Evolutionary conservation across 2,113 vertebrate genomes (phyloP).

Genomic region (Mirounga angustirostris): DNA sequence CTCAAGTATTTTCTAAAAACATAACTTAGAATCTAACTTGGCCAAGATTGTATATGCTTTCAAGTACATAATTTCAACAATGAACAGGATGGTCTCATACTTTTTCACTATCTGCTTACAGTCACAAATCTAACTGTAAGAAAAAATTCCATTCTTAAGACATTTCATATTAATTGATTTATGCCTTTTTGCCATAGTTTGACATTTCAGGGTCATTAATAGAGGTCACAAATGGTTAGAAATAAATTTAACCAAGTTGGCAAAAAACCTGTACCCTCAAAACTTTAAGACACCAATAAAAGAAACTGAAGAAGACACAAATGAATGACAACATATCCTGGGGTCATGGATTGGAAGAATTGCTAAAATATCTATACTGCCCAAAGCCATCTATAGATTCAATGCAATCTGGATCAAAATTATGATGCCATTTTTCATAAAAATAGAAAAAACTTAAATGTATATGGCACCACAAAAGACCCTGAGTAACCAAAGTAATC

Average conservation of each 20-base stretch:
- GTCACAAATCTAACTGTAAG: neutral
- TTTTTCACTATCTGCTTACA: neutral
- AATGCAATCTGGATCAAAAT: neutral
- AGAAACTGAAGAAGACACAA: neutral
- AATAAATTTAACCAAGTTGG: neutral
- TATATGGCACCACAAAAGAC: neutral
- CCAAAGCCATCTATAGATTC: neutral
- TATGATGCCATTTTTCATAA: neutral
- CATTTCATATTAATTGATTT: neutral
- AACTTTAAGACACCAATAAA: neutral
- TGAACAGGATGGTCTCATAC: neutral
- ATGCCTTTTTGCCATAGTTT: neutral
- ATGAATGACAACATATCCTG: neutral
- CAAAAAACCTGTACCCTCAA: neutral
- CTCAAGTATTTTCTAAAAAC: slow-evolving; percentile 50
- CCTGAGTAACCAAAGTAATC: neutral
- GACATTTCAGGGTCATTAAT: neutral
- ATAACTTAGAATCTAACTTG: neutral
- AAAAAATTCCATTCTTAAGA: neutral
- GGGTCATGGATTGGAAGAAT: neutral
- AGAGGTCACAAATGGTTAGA: neutral
- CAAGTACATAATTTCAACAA: neutral
- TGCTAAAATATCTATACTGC: neutral
- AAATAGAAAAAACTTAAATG: neutral
- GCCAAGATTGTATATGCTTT: neutral